Base-by-base conservation (phyloP, 2,888 invertebrate species). In the Trachelus stipa region DNA sequence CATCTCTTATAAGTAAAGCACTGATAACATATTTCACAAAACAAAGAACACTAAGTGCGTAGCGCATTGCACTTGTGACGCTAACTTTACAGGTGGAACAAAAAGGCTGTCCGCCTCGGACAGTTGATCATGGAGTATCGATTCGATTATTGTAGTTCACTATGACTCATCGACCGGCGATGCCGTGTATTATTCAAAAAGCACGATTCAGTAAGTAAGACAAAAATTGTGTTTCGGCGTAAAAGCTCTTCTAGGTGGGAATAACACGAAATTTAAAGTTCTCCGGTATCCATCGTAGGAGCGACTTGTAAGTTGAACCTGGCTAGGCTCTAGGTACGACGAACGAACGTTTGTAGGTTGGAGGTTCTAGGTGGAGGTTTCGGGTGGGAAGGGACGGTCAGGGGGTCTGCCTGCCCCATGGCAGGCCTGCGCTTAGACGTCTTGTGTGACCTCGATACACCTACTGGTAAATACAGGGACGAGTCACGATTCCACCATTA, bases 401-500 rank as follows among this genome's bases (percentile, higher is more conserved):
- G 78, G 79, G 80, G 80, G 80, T 79, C 79, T 79, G 69, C 78
- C 73, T 78, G 80, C 76, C 77, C 81, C 78, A 37, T 73, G 78
- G 80, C 84, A 83, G 85, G 82, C 86, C 85, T 86, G 86, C 86
- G 86, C 86, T 81, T 77, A 84, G 83, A 83, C 81, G 80, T 76
- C 81, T 81, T 79, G 78, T 81, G 83, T 85, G 85, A 85, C 85
- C 86, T 84, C 85, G 85, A 86, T 86, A 85, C 83, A 83, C 80
- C 82, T 80, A 83, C 79, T 83, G 80, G 82, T 82, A 77, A 81
- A 82, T 80, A 80, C 79, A 74, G 69, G 30, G 34, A 77, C 69
- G 37, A 76, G 68, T 74, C 56, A 37, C 37, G 33, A 31, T 31
- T 31, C 31, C 71, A 31, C 71, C 71, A 34, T 34, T 34, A 71